Evolutionary conservation across 2,888 invertebrate species (phyloP).

Genomic region (Capitulum mitella): DNA sequence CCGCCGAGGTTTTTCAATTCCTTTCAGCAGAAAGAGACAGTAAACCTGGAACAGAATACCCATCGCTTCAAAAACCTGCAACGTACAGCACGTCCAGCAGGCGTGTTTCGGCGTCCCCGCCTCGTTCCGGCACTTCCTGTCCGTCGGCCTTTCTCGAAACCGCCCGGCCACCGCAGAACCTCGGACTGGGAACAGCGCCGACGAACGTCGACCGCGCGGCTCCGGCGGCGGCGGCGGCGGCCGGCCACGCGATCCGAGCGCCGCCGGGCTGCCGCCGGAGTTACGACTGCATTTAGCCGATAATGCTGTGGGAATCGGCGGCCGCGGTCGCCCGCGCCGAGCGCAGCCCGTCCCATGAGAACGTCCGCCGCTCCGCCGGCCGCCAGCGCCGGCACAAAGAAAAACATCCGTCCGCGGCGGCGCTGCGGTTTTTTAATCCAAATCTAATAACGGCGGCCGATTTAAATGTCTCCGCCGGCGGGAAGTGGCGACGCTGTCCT

Average conservation of each 20-base stretch:
- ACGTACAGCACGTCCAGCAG: too few relatives aligned
- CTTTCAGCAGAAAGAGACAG: too few relatives aligned
- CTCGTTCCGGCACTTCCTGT: too few relatives aligned
- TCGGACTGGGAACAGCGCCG: too few relatives aligned
- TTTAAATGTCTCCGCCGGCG: neutral
- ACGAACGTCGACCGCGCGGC: too few relatives aligned
- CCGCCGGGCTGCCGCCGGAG: neutral
- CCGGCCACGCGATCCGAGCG: neutral
- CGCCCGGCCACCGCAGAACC: too few relatives aligned
- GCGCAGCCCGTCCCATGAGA: neutral
- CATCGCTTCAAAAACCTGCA: too few relatives aligned
- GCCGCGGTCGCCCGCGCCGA: neutral
- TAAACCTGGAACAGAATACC: too few relatives aligned
- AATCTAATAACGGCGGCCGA: neutral
- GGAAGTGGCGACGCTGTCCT: slow-evolving; percentile 1
- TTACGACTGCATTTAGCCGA: neutral
- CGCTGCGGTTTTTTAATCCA: slow-evolving; percentile 21
- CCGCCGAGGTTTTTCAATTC: too few relatives aligned
- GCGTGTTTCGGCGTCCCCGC: too few relatives aligned
- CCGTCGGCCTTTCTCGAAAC: too few relatives aligned
- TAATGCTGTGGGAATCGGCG: neutral
- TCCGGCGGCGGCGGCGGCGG: neutral
- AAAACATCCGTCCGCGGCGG: neutral
- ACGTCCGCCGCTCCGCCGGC: neutral
- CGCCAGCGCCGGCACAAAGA: neutral